Percentiles rank a stretch among this genome's conserved stretches.
Conservation (phyloP, 2,797 vertebrate genomes). For the Peromyscus aztecus region DNA sequence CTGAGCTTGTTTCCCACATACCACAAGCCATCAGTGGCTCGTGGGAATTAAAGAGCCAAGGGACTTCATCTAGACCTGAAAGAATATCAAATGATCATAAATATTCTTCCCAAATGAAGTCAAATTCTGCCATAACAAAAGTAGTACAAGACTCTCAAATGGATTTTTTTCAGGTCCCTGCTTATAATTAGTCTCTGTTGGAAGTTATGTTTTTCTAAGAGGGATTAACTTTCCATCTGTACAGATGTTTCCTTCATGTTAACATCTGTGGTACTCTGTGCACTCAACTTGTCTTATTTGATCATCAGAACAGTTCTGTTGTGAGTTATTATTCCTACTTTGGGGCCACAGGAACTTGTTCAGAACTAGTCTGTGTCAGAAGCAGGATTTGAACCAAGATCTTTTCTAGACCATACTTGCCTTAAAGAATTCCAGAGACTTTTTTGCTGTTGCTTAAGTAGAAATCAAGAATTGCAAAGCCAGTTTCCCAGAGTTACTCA, state of each 20-base stretch:
- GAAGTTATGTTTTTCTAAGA: slow-evolving; percentile 62
- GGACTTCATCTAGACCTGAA: slow-evolving; percentile 42
- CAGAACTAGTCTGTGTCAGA: slow-evolving; percentile 10
- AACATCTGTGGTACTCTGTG: not conserved
- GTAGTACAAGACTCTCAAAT: not conserved
- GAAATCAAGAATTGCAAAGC: slow-evolving; percentile 54
- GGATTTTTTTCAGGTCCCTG: slow-evolving; percentile 61
- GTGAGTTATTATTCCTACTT: not conserved
- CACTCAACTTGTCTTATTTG: slow-evolving; percentile 34
- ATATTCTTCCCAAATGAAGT: slow-evolving; percentile 65
- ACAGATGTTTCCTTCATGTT: slow-evolving; percentile 20
- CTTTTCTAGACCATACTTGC: not conserved
- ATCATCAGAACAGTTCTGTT: not conserved
- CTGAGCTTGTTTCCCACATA: slow-evolving; percentile 36
- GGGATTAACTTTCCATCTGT: slow-evolving; percentile 29
- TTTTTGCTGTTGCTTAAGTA: slow-evolving; percentile 26
- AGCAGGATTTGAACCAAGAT: slow-evolving; percentile 30
- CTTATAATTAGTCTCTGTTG: slow-evolving; percentile 63
- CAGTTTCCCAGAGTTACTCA: slow-evolving; percentile 24
- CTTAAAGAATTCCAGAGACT: slow-evolving; percentile 60
- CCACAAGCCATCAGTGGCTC: not conserved
- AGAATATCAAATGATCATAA: slow-evolving; percentile 66
- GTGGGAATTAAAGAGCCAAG: slow-evolving; percentile 56
- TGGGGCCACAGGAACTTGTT: slow-evolving; percentile 7
- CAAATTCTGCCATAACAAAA: slow-evolving; percentile 63